These are phyloP conservation scores for Anguilla megastoma DNA, from an alignment of 2,797 vertebrate species.

Conservation along the genomic window DNA sequence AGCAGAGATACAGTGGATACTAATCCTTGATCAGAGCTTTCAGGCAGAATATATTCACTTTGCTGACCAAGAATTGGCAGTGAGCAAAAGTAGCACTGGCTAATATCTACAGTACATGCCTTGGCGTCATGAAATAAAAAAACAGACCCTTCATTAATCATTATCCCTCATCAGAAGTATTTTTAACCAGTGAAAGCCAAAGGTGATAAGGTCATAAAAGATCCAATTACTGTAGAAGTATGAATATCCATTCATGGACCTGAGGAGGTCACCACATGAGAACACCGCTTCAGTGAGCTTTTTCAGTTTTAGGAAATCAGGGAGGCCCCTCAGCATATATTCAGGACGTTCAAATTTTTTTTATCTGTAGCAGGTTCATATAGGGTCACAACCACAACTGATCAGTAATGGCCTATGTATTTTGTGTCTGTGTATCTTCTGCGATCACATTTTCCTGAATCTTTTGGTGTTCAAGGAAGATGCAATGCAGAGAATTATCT, in stretches of 20 bases:
- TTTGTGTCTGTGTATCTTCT: background rate
- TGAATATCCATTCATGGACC: background rate
- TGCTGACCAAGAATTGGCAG: background rate
- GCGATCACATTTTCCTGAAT: background rate
- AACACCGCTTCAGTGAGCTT: background rate
- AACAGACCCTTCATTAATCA: background rate
- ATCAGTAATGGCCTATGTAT: background rate
- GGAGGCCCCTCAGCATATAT: background rate
- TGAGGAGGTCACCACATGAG: background rate
- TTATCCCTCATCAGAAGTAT: background rate
- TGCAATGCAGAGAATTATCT: background rate
- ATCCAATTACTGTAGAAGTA: background rate
- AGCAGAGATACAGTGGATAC: background rate
- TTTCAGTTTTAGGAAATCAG: background rate
- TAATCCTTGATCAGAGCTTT: background rate
- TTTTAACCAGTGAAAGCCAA: background rate
- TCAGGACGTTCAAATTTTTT: background rate
- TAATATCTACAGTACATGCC: background rate
- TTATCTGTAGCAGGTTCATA: background rate
- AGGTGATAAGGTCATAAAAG: background rate
- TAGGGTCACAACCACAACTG: background rate
- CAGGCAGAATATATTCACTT: background rate
- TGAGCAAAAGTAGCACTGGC: background rate
- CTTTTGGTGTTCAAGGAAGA: background rate
- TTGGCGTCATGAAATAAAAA: background rate